Conservation (phyloP, 2,797 vertebrate species). For the Phataginus tetradactyla region DNA sequence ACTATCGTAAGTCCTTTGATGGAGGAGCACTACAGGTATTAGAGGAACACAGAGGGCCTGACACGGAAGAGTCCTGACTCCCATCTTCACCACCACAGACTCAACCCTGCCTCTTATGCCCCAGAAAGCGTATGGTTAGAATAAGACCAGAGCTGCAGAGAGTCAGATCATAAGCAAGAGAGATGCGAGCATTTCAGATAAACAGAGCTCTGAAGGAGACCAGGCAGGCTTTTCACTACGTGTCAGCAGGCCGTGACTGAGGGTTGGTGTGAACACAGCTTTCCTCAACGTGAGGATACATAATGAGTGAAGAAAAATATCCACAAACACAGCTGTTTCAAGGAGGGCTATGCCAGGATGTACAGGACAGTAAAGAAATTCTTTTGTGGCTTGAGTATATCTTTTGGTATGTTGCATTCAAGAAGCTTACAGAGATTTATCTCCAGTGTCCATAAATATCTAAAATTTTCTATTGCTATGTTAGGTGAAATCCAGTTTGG, state of each 20-base stretch:
- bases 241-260: neutral
- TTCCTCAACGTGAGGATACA: neutral
- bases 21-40: neutral
- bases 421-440: neutral
- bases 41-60: neutral
- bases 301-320: neutral
- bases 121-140: neutral
- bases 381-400: too few species aligned
- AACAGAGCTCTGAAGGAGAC: neutral
- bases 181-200: neutral
- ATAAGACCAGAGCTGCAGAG: neutral
- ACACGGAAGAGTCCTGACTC: neutral
- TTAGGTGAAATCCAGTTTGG: neutral
- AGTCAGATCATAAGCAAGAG: neutral
- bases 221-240: too few species aligned
- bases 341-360: neutral
- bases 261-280: neutral
- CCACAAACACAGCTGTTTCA: neutral
- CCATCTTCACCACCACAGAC: neutral
- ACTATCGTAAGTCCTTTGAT: neutral
- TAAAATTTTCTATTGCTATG: neutral
- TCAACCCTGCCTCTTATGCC: neutral
- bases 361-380: neutral
- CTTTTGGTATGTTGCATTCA: neutral
- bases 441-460: neutral